phyloP scores from a whole-genome alignment of 2,113 vertebrate species.

The Zapus hudsonius region DNA sequence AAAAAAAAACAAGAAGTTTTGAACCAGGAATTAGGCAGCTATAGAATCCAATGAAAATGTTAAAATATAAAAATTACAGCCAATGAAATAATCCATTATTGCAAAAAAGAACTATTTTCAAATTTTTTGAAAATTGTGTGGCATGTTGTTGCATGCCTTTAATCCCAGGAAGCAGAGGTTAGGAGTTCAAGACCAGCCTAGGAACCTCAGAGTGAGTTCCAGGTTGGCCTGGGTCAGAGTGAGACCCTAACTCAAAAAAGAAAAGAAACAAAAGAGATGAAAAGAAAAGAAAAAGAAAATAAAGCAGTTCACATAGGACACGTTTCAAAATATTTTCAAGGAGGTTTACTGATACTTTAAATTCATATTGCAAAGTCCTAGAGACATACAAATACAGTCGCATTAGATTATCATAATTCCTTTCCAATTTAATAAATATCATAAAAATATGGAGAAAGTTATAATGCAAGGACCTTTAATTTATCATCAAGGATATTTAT shows the following conservation, averaged over 20 bases:
- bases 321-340: not conserved
- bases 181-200: no score
- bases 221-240: no score
- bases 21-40: not conserved
- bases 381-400: not conserved
- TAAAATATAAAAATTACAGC: not conserved
- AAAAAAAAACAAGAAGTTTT: not conserved
- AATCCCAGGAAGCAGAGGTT: no score
- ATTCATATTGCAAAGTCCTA: not conserved
- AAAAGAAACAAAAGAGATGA: no score
- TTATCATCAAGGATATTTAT: not conserved
- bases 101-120: not conserved
- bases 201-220: no score
- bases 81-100: not conserved
- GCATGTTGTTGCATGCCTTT: no score
- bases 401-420: not conserved
- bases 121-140: not conserved
- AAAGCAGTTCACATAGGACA: conserved; percentile 14
- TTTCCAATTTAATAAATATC: not conserved
- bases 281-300: no score
- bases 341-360: not conserved
- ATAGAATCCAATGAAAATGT: conserved; percentile 12
- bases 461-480: not conserved
- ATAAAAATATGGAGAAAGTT: conserved; percentile 17
- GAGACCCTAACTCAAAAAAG: no score